Conservation (phyloP, 2,797 vertebrate species). For the Synaphobranchus kaupii region DNA sequence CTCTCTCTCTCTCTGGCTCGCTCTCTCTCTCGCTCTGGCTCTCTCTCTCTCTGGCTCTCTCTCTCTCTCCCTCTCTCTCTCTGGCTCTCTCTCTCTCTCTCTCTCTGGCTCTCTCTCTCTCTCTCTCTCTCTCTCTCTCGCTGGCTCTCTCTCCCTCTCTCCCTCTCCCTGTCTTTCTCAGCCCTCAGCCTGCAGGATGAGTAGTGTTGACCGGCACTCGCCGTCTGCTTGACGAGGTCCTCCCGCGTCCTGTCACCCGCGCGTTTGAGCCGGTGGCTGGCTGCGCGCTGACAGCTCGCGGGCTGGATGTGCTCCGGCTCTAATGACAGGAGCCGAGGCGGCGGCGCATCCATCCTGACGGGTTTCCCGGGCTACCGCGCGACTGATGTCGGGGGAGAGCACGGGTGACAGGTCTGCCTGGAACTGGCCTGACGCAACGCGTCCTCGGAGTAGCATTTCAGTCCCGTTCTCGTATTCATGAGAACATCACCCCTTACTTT, state of each 20-base stretch:
- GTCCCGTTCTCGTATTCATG: background rate
- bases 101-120: too few relatives aligned
- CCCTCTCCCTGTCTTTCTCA: background rate
- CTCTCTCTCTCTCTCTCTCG: background rate
- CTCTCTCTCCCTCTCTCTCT: too few relatives aligned
- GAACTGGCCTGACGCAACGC: conserved; percentile 10
- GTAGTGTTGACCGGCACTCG: background rate
- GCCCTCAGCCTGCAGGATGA: conserved; percentile 1
- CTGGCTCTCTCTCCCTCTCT: background rate
- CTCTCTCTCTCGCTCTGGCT: background rate
- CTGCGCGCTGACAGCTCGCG: conserved; percentile 7
- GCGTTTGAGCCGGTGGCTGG: background rate
- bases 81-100: too few relatives aligned
- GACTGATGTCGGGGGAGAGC: background rate
- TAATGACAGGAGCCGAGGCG: conserved; percentile 15
- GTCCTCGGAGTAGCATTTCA: conserved; percentile 3
- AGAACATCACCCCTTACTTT: background rate
- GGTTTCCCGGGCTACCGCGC: conserved; percentile 14
- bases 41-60: too few relatives aligned
- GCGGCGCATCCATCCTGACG: background rate
- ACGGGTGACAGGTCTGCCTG: conserved; percentile 19
- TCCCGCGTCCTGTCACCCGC: conserved; percentile 1
- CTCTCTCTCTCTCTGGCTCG: background rate
- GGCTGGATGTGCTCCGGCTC: background rate
- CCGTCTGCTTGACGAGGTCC: conserved; percentile 8